Evolutionary conservation across 2,888 invertebrate species (phyloP), one percentile per base, ranked within the genome.

Genomic region (Mimumesa dahlbomi): DNA sequence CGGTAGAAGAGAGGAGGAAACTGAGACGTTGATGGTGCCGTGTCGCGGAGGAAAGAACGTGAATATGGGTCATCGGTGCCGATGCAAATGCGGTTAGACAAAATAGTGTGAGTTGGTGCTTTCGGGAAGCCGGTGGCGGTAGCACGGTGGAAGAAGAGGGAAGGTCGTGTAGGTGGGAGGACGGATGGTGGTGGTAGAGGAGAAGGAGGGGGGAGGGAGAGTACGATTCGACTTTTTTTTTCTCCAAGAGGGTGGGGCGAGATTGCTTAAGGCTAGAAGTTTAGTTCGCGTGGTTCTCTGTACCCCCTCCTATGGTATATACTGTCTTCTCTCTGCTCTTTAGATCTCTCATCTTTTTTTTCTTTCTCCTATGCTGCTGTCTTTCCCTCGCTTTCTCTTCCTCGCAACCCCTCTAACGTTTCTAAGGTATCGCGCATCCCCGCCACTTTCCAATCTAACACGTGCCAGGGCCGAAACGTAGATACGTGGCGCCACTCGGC

Each of bases 221-320:
- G 66, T 64, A 64, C 68, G 77, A 75, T 71, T 74, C 63, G 74
- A 67, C 75, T 71, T 73, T 74, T 75, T 67, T 71, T 73, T 74
- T 75, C 64, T 54, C 61, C 43, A 73, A 7, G 73, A 71, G 78
- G 91, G 91, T 57, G 73, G 73, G 66, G 66, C 42, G 18, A 43
- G 68, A 90, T 92, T 91, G 81, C 81, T 83, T 75, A 75, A 76
- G 63, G 69, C 78, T 65, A 85, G 66, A 70, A 90, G 88, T 76
- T 87, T 84, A 80, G 73, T 82, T 74, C 80, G 90, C 66, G 73
- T 90, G 90, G 89, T 89, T 16, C 56, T 63, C 52, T 34, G 31
- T 52, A 88, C 85, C 89, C 89, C 90, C 90, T 88, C 89, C 90
- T 90, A 89, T 90, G 88, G 90, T 88, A 84, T 89, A 90, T 36